These are phyloP conservation scores for Gymnocheta viridis DNA, from an alignment of 2,888 invertebrate genomes.

Conservation along the genomic window DNA sequence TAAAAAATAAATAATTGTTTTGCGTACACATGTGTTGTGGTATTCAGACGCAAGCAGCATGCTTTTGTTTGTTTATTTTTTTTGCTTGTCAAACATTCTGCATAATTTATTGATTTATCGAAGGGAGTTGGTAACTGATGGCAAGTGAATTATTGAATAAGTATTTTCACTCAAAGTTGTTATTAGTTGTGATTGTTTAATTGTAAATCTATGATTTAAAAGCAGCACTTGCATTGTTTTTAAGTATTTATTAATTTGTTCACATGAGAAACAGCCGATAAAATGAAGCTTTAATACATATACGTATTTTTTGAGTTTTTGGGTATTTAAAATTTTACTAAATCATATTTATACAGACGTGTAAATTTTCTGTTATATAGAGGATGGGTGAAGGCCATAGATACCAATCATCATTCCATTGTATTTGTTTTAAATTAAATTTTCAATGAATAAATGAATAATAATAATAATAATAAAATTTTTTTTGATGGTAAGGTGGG, in stretches of 20 bases:
- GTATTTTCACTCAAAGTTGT: slow-evolving; percentile 25
- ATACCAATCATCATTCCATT: too few relatives aligned
- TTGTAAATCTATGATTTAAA: slow-evolving; percentile 18
- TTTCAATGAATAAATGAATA: too few relatives aligned
- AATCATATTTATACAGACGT: too few relatives aligned
- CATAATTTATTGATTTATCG: slow-evolving; percentile 38
- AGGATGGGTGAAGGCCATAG: too few relatives aligned
- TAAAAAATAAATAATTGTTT: slow-evolving; percentile 18
- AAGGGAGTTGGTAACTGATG: not conserved
- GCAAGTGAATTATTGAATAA: not conserved
- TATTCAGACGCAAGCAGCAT: not conserved
- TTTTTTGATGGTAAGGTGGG: too few relatives aligned
- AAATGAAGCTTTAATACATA: too few relatives aligned
- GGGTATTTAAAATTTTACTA: too few relatives aligned
- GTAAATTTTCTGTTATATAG: too few relatives aligned
- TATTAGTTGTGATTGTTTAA: slow-evolving; percentile 36
- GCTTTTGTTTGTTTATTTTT: not conserved
- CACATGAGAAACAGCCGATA: too few relatives aligned
- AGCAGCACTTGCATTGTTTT: not conserved
- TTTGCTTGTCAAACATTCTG: not conserved
- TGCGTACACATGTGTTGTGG: slow-evolving; percentile 36
- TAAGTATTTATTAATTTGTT: not conserved
- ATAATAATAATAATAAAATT: too few relatives aligned
- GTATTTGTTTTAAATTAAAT: too few relatives aligned
- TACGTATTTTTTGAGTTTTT: too few relatives aligned